These are phyloP conservation scores for Cyphomyrus discorhynchus DNA, from an alignment of 2,113 vertebrate genomes.

Conservation along the genomic window DNA sequence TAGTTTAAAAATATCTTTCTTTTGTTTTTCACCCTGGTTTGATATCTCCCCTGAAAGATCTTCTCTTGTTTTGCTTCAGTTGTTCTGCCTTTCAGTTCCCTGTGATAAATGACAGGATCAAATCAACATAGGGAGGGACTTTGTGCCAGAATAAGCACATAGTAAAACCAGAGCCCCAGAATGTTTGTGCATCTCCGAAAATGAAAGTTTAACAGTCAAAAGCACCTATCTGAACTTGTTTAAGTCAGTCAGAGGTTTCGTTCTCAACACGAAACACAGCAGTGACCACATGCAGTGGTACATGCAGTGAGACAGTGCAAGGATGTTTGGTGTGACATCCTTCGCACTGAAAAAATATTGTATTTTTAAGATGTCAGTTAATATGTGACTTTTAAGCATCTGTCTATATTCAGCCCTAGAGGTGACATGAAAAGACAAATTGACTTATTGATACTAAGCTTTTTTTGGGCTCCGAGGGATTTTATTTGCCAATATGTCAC, in stretches of 20 bases:
- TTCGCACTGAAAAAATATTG: not conserved
- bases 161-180: not conserved
- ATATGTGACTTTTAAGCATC: not conserved
- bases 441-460: not conserved
- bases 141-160: constrained; percentile 1
- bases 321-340: not conserved
- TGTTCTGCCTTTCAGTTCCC: not conserved
- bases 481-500: not conserved
- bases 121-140: not conserved
- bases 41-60: not conserved
- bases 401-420: not conserved
- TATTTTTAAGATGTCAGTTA: not conserved
- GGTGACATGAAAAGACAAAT: not conserved
- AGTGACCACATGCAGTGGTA: not conserved
- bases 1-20: not conserved
- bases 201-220: not conserved
- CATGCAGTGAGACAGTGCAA: not conserved
- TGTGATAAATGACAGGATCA: not conserved
- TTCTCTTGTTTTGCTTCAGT: not conserved
- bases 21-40: not conserved
- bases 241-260: not conserved
- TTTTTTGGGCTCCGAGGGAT: not conserved
- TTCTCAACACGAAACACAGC: not conserved
- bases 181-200: not conserved
- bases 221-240: not conserved